Evolutionary conservation across 2,797 vertebrate genomes (phyloP).

Genomic region (Philypnodon macrostomus): DNA sequence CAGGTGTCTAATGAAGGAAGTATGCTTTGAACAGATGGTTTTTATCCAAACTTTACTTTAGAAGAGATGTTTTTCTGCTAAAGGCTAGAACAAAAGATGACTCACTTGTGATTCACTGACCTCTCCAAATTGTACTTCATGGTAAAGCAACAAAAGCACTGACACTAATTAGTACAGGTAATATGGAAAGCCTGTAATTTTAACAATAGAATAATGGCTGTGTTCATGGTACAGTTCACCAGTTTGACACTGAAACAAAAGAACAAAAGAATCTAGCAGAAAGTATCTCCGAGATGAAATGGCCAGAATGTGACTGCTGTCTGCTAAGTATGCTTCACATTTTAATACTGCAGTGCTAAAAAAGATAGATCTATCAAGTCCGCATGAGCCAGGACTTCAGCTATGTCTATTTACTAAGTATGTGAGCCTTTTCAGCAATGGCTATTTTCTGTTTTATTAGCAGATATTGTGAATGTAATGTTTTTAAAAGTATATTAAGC

Average conservation of each 20-base stretch:
- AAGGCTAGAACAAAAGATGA: neutral
- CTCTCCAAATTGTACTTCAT: neutral
- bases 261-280: conserved; percentile 28
- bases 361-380: no score
- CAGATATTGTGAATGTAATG: conserved; percentile 33
- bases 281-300: conserved; percentile 28
- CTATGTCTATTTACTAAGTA: no score
- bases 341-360: no score
- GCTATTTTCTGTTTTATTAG: conserved; percentile 24
- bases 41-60: conserved; percentile 1
- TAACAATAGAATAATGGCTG: conserved; percentile 7
- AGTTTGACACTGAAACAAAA: conserved; percentile 11
- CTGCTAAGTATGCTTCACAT: no score
- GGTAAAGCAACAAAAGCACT: neutral
- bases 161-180: neutral
- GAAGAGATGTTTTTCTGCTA: neutral
- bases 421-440: no score
- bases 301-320: conserved; percentile 14
- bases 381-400: no score
- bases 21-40: conserved; percentile 9
- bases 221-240: conserved; percentile 3
- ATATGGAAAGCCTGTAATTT: neutral
- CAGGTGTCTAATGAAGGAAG: conserved; percentile 3
- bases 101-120: conserved; percentile 1
- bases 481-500: conserved; percentile 27